phyloP scores from a whole-genome alignment of 2,113 vertebrate species.

The Notechis scutatus region DNA sequence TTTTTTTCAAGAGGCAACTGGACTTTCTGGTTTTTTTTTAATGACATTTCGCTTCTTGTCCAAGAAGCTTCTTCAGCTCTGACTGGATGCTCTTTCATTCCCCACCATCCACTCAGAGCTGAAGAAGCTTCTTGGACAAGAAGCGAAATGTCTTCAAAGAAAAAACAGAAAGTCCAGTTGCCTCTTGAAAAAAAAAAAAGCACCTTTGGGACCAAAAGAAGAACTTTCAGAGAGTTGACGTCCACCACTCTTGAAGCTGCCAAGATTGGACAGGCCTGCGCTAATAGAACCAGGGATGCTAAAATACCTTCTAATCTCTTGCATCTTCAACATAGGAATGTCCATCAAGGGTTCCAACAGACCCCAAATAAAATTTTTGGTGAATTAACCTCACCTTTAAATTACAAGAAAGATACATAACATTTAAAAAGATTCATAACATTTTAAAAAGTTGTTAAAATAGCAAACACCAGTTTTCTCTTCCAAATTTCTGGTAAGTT shows the following conservation, averaged over 20 bases:
- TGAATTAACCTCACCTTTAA: not conserved
- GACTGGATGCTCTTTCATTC: too few relatives aligned
- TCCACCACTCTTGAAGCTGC: not conserved
- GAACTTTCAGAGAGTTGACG: not conserved
- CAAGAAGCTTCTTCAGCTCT: too few relatives aligned
- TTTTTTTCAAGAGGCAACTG: too few relatives aligned
- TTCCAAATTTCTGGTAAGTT: not conserved
- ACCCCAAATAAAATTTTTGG: not conserved
- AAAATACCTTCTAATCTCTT: not conserved
- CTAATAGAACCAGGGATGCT: not conserved
- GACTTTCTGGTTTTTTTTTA: too few relatives aligned
- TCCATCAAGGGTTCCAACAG: not conserved
- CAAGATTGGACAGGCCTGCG: not conserved
- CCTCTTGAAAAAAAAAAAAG: too few relatives aligned
- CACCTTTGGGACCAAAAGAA: too few relatives aligned
- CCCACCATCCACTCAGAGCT: too few relatives aligned
- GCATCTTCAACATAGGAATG: not conserved
- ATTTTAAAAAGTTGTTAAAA: not conserved
- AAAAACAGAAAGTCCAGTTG: too few relatives aligned
- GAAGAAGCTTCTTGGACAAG: too few relatives aligned
- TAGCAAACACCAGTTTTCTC: not conserved
- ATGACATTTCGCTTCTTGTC: too few relatives aligned
- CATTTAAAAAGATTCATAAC: not conserved
- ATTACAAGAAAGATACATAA: not conserved
- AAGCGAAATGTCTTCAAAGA: too few relatives aligned